These are phyloP conservation scores for Gallinago solitaria DNA, from an alignment of 2,797 vertebrate genomes.

Conservation along the genomic window DNA sequence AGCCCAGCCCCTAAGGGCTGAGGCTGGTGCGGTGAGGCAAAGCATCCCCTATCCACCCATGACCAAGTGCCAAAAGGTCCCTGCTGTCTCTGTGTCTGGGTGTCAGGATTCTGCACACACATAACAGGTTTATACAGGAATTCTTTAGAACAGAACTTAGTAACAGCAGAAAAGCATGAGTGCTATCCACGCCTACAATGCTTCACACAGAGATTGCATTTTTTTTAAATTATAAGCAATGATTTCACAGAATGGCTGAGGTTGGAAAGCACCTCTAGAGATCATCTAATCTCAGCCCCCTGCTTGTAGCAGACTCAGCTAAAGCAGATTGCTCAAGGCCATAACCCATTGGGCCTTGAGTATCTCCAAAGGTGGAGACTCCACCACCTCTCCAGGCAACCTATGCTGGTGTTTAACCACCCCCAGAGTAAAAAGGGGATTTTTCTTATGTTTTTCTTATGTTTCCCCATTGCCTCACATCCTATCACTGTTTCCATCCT, in stretches of 20 bases:
- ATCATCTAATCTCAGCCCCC: not conserved
- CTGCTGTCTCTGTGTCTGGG: not conserved
- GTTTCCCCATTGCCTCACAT: not conserved
- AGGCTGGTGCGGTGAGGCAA: not conserved
- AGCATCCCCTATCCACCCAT: not conserved
- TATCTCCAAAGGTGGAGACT: not conserved
- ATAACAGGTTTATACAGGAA: rapidly evolving
- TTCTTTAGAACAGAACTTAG: not conserved
- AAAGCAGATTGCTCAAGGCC: not conserved
- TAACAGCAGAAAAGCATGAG: not conserved
- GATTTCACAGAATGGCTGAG: not conserved
- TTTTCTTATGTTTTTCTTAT: not conserved
- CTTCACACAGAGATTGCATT: not conserved
- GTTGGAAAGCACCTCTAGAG: not conserved
- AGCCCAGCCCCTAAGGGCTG: not conserved
- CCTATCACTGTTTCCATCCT: not conserved
- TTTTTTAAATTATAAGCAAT: not conserved
- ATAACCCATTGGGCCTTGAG: not conserved
- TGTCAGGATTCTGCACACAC: not conserved
- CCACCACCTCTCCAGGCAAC: not conserved
- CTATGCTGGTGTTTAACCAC: not conserved
- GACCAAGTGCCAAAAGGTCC: not conserved
- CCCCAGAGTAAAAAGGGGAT: not conserved
- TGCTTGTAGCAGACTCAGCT: not conserved
- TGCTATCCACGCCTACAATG: not conserved